Conservation (phyloP, 2,797 vertebrate species). For the Petrocephalus sullivani region DNA sequence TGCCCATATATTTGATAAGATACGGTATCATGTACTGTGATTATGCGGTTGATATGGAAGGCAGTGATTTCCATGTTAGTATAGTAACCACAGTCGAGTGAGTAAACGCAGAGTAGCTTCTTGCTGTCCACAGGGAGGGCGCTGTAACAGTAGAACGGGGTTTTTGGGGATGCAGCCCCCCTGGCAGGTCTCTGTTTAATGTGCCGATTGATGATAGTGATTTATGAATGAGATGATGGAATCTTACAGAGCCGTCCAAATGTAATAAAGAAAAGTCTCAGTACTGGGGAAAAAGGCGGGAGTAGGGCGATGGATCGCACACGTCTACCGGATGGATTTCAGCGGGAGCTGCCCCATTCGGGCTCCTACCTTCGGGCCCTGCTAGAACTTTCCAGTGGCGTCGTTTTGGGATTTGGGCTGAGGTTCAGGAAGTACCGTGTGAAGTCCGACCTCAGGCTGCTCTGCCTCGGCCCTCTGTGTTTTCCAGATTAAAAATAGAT, state of each 20-base stretch:
- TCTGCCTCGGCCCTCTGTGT: not conserved
- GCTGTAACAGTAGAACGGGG: not conserved
- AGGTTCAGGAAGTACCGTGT: not conserved
- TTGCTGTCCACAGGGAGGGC: not conserved
- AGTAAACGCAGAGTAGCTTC: not conserved
- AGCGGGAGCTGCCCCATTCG: not conserved
- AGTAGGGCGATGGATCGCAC: not conserved
- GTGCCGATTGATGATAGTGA: not conserved
- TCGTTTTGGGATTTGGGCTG: not conserved
- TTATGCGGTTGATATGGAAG: not conserved
- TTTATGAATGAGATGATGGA: not conserved
- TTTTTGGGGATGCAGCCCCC: not conserved
- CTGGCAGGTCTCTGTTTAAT: not conserved
- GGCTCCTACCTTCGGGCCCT: not conserved
- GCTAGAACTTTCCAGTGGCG: not conserved
- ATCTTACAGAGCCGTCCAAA: not conserved
- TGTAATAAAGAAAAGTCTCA: not conserved
- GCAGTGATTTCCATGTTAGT: not conserved
- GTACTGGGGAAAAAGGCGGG: too few species aligned
- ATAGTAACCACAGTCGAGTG: not conserved
- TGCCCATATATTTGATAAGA: not conserved
- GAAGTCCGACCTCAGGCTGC: not conserved
- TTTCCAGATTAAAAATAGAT: conserved; percentile 4
- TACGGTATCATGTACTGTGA: not conserved
- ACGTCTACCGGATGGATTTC: not conserved